Conservation (phyloP, 2,888 invertebrate genomes). For the Psylliodes chrysocephalus region DNA sequence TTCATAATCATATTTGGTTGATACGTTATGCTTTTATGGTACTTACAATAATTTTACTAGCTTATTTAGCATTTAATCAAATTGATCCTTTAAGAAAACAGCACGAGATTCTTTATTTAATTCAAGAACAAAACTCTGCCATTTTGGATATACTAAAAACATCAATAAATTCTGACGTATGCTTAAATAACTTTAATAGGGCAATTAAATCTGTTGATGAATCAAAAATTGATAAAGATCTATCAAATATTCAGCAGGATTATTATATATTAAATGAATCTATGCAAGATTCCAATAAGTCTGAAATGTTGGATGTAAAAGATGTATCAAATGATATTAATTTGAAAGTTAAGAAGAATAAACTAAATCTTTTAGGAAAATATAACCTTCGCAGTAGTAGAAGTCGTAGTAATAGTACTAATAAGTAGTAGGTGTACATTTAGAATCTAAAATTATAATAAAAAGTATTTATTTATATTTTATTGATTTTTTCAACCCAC, state of each 20-base stretch:
- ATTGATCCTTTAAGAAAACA: conserved; percentile 63
- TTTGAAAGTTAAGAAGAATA: too few relatives aligned
- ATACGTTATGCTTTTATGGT: conserved; percentile 62
- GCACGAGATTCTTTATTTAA: conserved; percentile 61
- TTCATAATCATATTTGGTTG: conserved; percentile 64
- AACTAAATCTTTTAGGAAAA: too few relatives aligned
- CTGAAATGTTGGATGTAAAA: too few relatives aligned
- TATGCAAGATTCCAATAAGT: neutral
- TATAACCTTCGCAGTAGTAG: too few relatives aligned
- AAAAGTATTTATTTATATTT: too few relatives aligned
- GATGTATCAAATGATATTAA: too few relatives aligned
- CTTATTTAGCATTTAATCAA: conserved; percentile 59
- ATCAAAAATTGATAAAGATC: neutral
- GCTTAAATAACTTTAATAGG: neutral
- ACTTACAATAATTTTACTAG: conserved; percentile 57
- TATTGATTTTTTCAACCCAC: too few relatives aligned
- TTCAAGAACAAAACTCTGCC: conserved; percentile 60
- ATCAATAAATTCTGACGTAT: conserved; percentile 28
- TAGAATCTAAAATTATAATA: too few relatives aligned
- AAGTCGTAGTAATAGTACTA: too few relatives aligned
- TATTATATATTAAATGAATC: neutral
- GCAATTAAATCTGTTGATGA: neutral
- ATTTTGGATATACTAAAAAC: conserved; percentile 48
- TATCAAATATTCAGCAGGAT: neutral
- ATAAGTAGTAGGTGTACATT: too few relatives aligned